Evolutionary conservation across 2,888 invertebrate genomes (phyloP), one percentile per base, ranked within the genome.

Genomic region (Branchinecta sandiegonensis): DNA sequence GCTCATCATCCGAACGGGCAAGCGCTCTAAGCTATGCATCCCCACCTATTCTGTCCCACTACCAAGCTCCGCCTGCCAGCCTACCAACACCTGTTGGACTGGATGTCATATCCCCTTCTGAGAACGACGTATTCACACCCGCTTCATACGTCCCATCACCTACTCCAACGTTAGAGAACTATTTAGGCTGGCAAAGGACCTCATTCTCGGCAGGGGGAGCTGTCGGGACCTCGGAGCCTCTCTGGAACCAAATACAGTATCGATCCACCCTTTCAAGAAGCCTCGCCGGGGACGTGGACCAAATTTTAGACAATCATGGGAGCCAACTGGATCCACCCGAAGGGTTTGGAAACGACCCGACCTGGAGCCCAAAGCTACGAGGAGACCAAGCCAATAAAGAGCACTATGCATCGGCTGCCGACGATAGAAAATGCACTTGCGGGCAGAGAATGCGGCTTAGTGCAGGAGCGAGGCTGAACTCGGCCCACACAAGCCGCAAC

Each of bases 391-490:
- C 14, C 10, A 56, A 10, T 8, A 56, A 56, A 17, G 63, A 56
- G 14, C 63, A 23, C n/a, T 23, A 17, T 56, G n/a, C 63, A 17
- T 56, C 63, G 9, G n/a, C 23, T 10, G 2, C 10, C 9, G 63
- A 56, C 23, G 67, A 67, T 56, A 47, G 67, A n/a, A 47, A 48
- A 14, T 69, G 69, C 56, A 69, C 69, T n/a, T 69, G 69, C 50
- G 69, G 69, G 1, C 69, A 69, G 47, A 67, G 65, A 63, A 69
- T 69, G 69, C 65, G 69, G 10, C 48, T 69, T 12, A 46, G 48
- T 6, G 48, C 17, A 14, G 65, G 65, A 37, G 23, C 13, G 1
- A 56, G 23, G 23, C 14, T 56, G 63, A 56, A 56, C 11, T 56
- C 63, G 63, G n/a, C 23, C n/a, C 63, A 56, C 23, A 56, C 14